Conservation (phyloP, 1,140 invertebrate genomes). For the Aphaenogaster rudis region DNA sequence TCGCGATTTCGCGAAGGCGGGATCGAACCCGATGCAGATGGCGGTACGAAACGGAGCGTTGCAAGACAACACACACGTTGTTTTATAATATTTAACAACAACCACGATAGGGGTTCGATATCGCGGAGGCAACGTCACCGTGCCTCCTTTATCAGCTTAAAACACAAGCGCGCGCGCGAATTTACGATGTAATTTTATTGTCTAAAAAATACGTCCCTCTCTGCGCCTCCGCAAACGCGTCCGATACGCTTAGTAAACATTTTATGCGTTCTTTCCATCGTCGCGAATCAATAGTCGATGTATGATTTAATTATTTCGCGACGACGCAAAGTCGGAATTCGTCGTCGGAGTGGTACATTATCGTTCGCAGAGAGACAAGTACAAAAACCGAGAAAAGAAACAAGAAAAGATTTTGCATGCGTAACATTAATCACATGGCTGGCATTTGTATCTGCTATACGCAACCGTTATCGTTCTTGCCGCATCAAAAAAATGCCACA, state of each 20-base stretch:
- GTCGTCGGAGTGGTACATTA: neutral
- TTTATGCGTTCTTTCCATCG: neutral
- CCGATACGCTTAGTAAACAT: neutral
- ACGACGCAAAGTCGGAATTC: neutral
- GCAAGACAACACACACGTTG: constrained; percentile 18
- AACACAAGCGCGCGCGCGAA: neutral
- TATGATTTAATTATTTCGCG: neutral
- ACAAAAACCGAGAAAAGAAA: neutral
- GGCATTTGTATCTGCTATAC: neutral
- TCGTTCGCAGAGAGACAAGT: neutral
- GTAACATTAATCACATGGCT: constrained; percentile 7
- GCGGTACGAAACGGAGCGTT: constrained; percentile 65
- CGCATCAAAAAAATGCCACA: neutral
- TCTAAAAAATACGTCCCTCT: neutral
- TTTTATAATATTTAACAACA: constrained; percentile 55
- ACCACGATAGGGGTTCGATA: constrained; percentile 29
- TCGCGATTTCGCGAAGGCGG: neutral
- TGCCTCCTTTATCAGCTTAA: constrained; percentile 29
- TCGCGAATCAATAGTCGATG: constrained; percentile 4
- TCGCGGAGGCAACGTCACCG: neutral
- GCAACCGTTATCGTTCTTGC: neutral
- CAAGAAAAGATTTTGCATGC: neutral
- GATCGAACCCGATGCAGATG: constrained; percentile 51
- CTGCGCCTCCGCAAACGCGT: neutral
- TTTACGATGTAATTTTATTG: neutral